These are phyloP conservation scores for Lasioglossum albipes DNA, from an alignment of 1,140 invertebrate species.

Conservation along the genomic window DNA sequence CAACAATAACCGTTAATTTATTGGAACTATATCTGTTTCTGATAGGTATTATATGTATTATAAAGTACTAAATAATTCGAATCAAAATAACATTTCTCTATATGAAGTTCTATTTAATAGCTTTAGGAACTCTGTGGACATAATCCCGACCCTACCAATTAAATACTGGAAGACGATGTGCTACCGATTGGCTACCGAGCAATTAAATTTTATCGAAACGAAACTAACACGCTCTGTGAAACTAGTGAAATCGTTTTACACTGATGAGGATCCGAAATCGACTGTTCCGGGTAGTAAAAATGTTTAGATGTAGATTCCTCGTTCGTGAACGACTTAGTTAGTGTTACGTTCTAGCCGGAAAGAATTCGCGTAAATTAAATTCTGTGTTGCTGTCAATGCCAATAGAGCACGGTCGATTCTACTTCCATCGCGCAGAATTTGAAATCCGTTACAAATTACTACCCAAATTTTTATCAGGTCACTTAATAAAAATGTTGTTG, in stretches of 20 bases:
- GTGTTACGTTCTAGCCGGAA: not conserved
- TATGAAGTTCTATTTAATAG: constrained; percentile 19
- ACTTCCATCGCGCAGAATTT: not conserved
- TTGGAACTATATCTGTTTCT: not conserved
- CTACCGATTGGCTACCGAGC: not conserved
- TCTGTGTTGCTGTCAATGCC: not conserved
- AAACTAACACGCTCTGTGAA: not conserved
- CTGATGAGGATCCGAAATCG: not conserved
- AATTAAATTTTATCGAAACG: constrained; percentile 12
- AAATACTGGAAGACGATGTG: too few species aligned
- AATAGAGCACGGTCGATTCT: not conserved
- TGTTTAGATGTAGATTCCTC: not conserved
- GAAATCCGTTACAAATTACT: not conserved
- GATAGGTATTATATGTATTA: too few species aligned
- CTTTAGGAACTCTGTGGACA: not conserved
- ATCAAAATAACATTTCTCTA: not conserved
- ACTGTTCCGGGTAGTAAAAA: not conserved
- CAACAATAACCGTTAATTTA: too few species aligned
- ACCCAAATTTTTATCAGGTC: too few species aligned
- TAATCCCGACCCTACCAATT: not conserved
- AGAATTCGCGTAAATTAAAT: not conserved
- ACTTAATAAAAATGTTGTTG: too few species aligned
- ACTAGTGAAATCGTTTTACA: not conserved
- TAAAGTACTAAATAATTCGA: not conserved
- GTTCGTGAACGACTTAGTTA: too few species aligned